Percentiles rank a stretch among this genome's conserved stretches.
These are phyloP conservation scores for Potorous gilbertii DNA, from an alignment of 2,797 vertebrate genomes.

Conservation along the genomic window DNA sequence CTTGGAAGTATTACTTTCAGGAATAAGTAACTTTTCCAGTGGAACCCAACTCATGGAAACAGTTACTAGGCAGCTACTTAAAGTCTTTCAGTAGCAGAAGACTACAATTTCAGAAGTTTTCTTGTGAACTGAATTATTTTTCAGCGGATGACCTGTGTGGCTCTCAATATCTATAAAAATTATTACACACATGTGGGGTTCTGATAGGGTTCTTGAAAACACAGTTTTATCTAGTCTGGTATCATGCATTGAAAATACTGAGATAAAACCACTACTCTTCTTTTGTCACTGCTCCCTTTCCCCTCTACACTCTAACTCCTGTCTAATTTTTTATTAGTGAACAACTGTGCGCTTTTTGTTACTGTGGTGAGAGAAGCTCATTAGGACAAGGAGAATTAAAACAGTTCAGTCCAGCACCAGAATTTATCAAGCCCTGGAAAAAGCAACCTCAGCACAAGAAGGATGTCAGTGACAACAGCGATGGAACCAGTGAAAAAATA, in stretches of 20 bases:
- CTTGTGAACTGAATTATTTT: neutral
- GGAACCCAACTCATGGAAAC: neutral
- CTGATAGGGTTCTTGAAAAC: neutral
- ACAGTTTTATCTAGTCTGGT: neutral
- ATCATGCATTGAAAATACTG: neutral
- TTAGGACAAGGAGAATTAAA: constrained; percentile 97
- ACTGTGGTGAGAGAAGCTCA: constrained; percentile 95
- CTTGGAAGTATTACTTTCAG: neutral
- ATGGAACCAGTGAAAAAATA: constrained; percentile 86
- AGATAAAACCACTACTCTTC: constrained; percentile 33
- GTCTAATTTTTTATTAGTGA: constrained; percentile 83
- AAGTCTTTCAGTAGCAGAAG: neutral
- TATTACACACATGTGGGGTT: neutral
- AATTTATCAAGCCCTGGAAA: constrained; percentile 85
- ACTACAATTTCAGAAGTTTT: neutral
- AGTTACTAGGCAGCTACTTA: neutral
- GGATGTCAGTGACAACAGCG: constrained; percentile 85
- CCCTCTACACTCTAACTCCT: neutral
- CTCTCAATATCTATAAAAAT: neutral
- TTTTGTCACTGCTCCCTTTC: neutral
- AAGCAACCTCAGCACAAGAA: constrained; percentile 81
- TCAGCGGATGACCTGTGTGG: neutral
- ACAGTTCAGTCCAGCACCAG: constrained; percentile 91
- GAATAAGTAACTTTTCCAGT: neutral
- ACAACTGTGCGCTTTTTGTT: constrained; percentile 97